Percentiles rank a stretch among this genome's conserved stretches.
phyloP scores from a whole-genome alignment of 1,140 invertebrate species.

The Oryctes rhinoceros region DNA sequence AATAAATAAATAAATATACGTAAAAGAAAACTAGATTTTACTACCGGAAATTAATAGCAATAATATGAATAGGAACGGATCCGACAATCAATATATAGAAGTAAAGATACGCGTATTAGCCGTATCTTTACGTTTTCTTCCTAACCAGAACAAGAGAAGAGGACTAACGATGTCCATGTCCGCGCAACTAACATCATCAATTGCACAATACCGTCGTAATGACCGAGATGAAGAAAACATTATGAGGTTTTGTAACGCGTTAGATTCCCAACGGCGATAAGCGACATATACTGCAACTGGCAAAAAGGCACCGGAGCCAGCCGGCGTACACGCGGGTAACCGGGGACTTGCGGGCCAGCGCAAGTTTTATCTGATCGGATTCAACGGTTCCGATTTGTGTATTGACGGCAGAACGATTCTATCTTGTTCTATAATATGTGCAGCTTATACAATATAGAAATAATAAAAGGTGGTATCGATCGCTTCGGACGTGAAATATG shows the following conservation, averaged over 20 bases:
- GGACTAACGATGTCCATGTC: conserved; percentile 9
- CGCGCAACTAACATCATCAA: conserved; percentile 33
- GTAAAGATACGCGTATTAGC: too few relatives aligned
- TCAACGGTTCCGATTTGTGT: neutral
- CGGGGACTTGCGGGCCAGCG: neutral
- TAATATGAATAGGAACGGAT: too few relatives aligned
- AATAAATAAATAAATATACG: too few relatives aligned
- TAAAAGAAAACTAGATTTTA: too few relatives aligned
- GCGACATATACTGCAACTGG: conserved; percentile 47
- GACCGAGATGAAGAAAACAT: conserved; percentile 50
- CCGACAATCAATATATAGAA: too few relatives aligned
- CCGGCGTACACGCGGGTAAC: neutral
- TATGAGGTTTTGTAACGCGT: conserved; percentile 50
- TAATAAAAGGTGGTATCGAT: neutral
- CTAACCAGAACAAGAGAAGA: neutral
- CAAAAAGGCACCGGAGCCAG: conserved; percentile 36
- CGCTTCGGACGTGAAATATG: too few relatives aligned
- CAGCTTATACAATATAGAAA: neutral
- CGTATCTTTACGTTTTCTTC: too few relatives aligned
- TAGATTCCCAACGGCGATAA: conserved; percentile 47
- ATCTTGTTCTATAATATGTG: conserved; percentile 4
- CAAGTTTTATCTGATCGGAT: conserved; percentile 27
- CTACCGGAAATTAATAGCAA: too few relatives aligned
- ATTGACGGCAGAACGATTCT: conserved; percentile 6
- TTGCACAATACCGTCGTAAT: conserved; percentile 50